Evolutionary conservation across 2,888 invertebrate species (phyloP).

Genomic region (Cheilosia scutellata): DNA sequence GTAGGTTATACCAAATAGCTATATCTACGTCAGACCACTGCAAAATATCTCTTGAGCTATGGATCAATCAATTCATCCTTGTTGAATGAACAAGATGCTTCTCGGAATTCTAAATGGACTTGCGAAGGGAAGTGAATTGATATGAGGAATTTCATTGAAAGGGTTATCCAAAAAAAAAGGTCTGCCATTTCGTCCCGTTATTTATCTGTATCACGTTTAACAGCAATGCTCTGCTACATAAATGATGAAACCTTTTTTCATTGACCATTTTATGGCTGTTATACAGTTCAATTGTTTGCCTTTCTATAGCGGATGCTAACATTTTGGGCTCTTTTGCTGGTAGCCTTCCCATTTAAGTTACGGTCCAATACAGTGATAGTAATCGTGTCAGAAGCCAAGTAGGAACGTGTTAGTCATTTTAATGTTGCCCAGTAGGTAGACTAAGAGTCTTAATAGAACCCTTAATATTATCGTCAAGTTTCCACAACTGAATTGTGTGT

Average conservation of each 20-base stretch:
- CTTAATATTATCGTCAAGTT: too few relatives aligned
- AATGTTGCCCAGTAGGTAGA: too few relatives aligned
- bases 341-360: neutral
- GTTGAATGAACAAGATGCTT: constrained; percentile 94
- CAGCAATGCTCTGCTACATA: neutral
- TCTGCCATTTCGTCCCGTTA: neutral
- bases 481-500: too few relatives aligned
- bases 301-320: neutral
- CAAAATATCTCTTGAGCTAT: constrained; percentile 95
- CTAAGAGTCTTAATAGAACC: too few relatives aligned
- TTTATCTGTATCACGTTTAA: neutral
- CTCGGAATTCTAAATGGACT: constrained; percentile 89
- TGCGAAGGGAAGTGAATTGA: constrained; percentile 35
- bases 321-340: neutral
- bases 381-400: too few relatives aligned
- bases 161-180: constrained; percentile 8
- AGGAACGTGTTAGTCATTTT: too few relatives aligned
- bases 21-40: constrained; percentile 87
- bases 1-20: constrained; percentile 88
- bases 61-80: constrained; percentile 93
- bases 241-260: neutral
- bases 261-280: neutral
- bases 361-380: neutral
- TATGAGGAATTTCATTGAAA: constrained; percentile 2
- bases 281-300: neutral